These are phyloP conservation scores for Brachypteracias leptosomus DNA, from an alignment of 2,113 vertebrate genomes.

Conservation along the genomic window DNA sequence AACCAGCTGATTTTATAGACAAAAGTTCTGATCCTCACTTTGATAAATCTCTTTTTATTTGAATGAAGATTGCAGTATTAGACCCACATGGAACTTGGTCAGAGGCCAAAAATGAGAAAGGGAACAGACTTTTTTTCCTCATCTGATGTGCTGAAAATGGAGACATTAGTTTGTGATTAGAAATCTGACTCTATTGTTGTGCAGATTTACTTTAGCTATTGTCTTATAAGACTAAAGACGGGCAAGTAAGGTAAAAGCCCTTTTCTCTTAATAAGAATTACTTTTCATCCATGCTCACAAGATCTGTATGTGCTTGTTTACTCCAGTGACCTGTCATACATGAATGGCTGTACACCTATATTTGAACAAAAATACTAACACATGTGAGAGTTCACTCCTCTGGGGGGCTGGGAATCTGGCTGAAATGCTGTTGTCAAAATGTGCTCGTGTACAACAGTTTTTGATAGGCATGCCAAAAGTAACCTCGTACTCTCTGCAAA, in stretches of 20 bases:
- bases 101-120: background rate
- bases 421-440: background rate
- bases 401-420: background rate
- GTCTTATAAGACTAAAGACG: background rate
- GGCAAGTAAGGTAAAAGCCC: slow-evolving; percentile 25
- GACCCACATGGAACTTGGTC: slow-evolving; percentile 55
- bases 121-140: background rate
- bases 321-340: background rate
- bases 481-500: background rate
- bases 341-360: background rate
- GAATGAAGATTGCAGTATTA: slow-evolving; percentile 41
- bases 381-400: background rate
- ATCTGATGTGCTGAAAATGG: background rate
- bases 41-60: slow-evolving; percentile 56
- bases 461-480: background rate
- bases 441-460: background rate
- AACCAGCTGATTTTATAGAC: slow-evolving; percentile 60
- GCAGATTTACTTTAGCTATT: slow-evolving; percentile 15
- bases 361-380: background rate
- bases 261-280: background rate
- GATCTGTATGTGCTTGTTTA: background rate
- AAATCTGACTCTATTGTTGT: slow-evolving; percentile 20
- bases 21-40: slow-evolving; percentile 40
- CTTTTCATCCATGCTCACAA: background rate
- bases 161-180: slow-evolving; percentile 40